Evolutionary conservation across 35 echinoderm and acorn worm species (phyloP), one percentile per base, ranked within the genome.

Genomic region (Eucidaris tribuloides): DNA sequence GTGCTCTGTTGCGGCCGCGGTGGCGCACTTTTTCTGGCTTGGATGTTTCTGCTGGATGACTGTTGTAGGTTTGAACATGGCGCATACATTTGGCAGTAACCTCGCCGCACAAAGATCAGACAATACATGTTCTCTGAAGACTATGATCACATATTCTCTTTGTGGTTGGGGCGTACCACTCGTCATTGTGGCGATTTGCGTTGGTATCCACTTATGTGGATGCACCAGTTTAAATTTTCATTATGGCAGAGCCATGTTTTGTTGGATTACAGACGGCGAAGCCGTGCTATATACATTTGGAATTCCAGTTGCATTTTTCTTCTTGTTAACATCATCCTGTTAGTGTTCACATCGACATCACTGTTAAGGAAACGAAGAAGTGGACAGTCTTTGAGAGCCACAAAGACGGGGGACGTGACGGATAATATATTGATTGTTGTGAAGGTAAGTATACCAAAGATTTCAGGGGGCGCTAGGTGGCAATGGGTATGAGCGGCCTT

Each of bases 11-110:
- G 55, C 85, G 22, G 92, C 81, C 4, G 38, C 87, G 4, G 2
- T 85, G 17, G 62, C 71, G 5, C 92, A 94, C 64, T 89, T 76
- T 50, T 86, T 78, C 0, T 94, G 92, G 92, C 62, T 94, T 20
- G 77, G 72, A 4, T 77, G 58, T 28, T 94, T 94, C 62, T 78
- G 71, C 7, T 90, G 87, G 92, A 94, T 94, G 92, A 81, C 62
- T n/a, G 82, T 89, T 24, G 44, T 89, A 33, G 76, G 87, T 3
- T 89, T 79, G 77, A 89, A 94, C 46, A 82, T 85, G 66, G 81
- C 87, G 4, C 74, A 64, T 22, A 90, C 92, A 5, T 94, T 94
- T 41, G 58, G 81, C 46, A 42, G 66, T 35, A 70, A 66, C 3
- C 49, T 56, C 18, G 34, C 24, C 20, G 19, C 64, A n/a, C 40